A percentile compares a stretch with the other conserved stretches of the same genome.
Evolutionary conservation across 2,888 invertebrate genomes (phyloP).

Genomic region (Dynastes grantii): DNA sequence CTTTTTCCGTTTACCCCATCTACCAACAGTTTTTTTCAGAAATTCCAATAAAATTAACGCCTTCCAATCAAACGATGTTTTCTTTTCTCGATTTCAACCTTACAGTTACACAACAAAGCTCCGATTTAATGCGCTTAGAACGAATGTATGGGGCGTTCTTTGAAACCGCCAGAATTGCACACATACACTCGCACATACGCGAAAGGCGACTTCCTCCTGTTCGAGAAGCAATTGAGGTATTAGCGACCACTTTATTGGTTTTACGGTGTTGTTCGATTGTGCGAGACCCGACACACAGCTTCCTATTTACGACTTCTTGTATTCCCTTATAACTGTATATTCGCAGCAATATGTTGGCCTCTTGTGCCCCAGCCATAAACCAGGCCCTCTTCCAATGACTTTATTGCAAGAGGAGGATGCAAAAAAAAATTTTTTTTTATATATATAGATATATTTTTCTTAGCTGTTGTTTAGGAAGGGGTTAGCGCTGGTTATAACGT

Average conservation of each 20-base stretch:
- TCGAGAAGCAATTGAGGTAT: constrained; percentile 40
- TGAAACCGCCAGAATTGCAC: constrained; percentile 1
- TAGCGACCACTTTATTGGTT: constrained; percentile 36
- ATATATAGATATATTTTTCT: neutral
- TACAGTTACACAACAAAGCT: too few relatives aligned
- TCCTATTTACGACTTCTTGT: constrained; percentile 44
- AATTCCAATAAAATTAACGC: too few relatives aligned
- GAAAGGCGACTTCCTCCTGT: constrained; percentile 24
- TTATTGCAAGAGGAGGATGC: neutral
- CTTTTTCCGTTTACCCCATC: too few relatives aligned
- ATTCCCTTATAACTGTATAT: constrained; percentile 37
- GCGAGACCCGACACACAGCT: constrained; percentile 29
- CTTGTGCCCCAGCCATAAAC: constrained; percentile 32
- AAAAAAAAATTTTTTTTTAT: too few relatives aligned
- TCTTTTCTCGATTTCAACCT: too few relatives aligned
- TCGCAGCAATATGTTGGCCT: constrained; percentile 37
- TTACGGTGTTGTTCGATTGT: constrained; percentile 41
- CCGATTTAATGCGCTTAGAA: too few relatives aligned
- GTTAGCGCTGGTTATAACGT: neutral
- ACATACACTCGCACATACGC: neutral
- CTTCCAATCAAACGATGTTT: too few relatives aligned
- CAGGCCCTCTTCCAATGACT: constrained; percentile 27
- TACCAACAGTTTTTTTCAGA: too few relatives aligned
- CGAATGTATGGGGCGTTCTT: too few relatives aligned
- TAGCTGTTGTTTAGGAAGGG: neutral